A percentile compares a stretch with the other conserved stretches of the same genome.
Evolutionary conservation across 1,140 invertebrate species (phyloP).

Genomic region (Eulimnadia texana): DNA sequence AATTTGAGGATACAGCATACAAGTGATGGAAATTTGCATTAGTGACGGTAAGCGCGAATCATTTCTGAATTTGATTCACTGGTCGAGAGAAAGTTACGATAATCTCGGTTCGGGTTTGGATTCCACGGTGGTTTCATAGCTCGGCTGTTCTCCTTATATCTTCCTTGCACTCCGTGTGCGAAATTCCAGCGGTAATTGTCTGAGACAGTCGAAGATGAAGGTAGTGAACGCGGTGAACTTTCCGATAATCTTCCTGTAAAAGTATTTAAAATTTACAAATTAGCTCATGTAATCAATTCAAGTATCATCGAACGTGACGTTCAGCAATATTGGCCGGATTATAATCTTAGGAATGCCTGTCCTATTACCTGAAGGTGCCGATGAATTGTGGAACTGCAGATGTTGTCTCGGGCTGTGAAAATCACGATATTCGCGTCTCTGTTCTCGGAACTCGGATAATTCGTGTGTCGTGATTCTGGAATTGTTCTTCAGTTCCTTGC

Average conservation of each 20-base stretch:
- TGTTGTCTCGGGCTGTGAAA: constrained; percentile 26
- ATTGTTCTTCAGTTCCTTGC: background rate
- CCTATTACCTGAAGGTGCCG: background rate
- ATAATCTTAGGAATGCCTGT: background rate
- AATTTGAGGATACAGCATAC: background rate
- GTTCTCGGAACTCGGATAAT: constrained; percentile 32
- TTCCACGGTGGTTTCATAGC: background rate
- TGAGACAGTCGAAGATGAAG: background rate
- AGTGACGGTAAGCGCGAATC: background rate
- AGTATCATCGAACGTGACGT: no score
- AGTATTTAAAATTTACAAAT: no score
- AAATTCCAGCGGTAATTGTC: background rate
- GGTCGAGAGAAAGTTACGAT: background rate
- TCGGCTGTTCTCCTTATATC: background rate
- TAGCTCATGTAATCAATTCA: no score
- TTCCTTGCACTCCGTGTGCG: background rate
- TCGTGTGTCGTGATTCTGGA: constrained; percentile 26
- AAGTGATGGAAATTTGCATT: background rate
- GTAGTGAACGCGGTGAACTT: background rate
- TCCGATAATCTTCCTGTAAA: background rate
- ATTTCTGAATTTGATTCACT: background rate
- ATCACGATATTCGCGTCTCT: constrained; percentile 36
- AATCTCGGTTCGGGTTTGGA: background rate
- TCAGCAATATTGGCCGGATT: background rate
- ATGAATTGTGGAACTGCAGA: background rate